Evolutionary conservation across 2,797 vertebrate species (phyloP).

Genomic region (Melanotaenia pygmaea): DNA sequence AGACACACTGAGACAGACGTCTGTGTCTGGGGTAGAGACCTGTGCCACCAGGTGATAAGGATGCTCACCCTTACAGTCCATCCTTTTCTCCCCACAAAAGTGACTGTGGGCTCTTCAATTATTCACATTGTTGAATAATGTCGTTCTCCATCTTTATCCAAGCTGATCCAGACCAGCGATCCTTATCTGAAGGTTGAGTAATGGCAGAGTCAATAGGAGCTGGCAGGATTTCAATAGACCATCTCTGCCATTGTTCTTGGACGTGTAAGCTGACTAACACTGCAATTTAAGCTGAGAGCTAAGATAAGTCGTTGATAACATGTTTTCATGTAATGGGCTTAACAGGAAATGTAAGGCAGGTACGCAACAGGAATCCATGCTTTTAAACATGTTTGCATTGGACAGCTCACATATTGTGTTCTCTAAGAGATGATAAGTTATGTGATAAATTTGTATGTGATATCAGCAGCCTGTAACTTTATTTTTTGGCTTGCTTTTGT

Average conservation of each 20-base stretch:
- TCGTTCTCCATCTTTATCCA: constrained; percentile 52
- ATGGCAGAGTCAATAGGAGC: constrained; percentile 55
- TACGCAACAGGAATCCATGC: not conserved
- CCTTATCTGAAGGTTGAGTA: constrained; percentile 69
- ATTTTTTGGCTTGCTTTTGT: not conserved
- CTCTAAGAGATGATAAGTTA: not conserved
- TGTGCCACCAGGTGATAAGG: constrained; percentile 13
- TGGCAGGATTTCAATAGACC: constrained; percentile 50
- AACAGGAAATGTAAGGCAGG: not conserved
- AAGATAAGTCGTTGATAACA: constrained; percentile 29
- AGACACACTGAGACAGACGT: constrained; percentile 37
- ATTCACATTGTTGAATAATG: constrained; percentile 65
- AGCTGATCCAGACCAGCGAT: constrained; percentile 52
- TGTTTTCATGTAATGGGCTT: constrained; percentile 22
- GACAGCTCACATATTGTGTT: not conserved
- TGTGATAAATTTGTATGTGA: not conserved
- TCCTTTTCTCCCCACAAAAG: constrained; percentile 35
- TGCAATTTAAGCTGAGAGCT: constrained; percentile 17
- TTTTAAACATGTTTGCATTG: not conserved
- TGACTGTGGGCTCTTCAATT: constrained; percentile 59
- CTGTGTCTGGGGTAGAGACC: constrained; percentile 31
- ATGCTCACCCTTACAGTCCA: constrained; percentile 6
- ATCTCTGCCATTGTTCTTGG: constrained; percentile 18
- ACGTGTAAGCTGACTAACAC: constrained; percentile 35
- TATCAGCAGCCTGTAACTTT: not conserved